A percentile compares a stretch with the other conserved stretches of the same genome.
Evolutionary conservation across 2,113 vertebrate genomes (phyloP).

Genomic region (Benitochromis conjunctus): DNA sequence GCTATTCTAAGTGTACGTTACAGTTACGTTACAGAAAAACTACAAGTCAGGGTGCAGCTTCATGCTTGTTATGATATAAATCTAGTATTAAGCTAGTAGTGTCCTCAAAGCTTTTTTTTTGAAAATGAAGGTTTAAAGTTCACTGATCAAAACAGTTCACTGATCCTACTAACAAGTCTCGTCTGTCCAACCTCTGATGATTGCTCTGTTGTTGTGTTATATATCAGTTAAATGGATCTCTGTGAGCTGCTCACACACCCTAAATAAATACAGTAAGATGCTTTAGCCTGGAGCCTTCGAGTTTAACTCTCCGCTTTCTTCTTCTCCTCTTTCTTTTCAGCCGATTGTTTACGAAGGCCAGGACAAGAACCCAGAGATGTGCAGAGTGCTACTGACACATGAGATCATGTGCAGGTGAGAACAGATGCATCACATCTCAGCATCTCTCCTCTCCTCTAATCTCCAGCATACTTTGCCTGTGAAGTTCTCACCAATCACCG

Average conservation of each 20-base stretch:
- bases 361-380: conserved; percentile 99
- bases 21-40: not conserved
- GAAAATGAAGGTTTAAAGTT: not conserved
- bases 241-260: not conserved
- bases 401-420: conserved; percentile 99
- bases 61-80: not conserved
- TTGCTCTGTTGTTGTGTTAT: not conserved
- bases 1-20: not conserved
- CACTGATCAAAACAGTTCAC: not conserved
- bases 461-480: conserved; percentile 2
- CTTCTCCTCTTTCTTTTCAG: conserved; percentile 58
- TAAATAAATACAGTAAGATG: not conserved
- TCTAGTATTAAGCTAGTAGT: not conserved
- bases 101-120: not conserved
- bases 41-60: not conserved
- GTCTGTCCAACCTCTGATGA: not conserved
- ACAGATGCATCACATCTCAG: not conserved
- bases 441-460: not conserved
- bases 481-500: conserved; percentile 25
- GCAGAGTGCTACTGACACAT: conserved; percentile 95
- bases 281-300: not conserved
- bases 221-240: not conserved
- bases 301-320: not conserved
- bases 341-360: conserved; percentile 97
- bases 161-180: not conserved